These are phyloP conservation scores for Melanotaenia boesemani DNA, from an alignment of 2,797 vertebrate species.

Conservation along the genomic window DNA sequence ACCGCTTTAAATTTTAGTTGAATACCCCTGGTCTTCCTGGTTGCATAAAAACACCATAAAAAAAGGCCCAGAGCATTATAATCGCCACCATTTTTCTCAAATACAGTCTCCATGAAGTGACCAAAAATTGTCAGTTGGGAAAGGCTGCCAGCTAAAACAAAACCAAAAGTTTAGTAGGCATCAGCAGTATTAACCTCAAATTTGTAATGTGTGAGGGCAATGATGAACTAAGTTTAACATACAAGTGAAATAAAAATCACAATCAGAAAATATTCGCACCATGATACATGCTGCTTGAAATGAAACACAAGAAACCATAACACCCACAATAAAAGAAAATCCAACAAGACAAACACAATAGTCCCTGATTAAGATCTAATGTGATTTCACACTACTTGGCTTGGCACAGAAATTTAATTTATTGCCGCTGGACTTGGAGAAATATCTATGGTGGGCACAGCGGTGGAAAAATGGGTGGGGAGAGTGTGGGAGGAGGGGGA, in stretches of 20 bases:
- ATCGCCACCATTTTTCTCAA: no score
- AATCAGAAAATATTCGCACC: background rate
- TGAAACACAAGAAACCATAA: constrained; percentile 39
- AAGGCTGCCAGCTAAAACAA: background rate
- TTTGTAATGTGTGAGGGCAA: background rate
- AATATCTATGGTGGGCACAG: constrained; percentile 58
- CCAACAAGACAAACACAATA: constrained; percentile 67
- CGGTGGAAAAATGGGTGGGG: constrained; percentile 33
- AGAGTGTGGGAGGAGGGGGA: constrained; percentile 15
- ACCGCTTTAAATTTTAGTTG: no score
- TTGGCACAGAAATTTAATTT: constrained; percentile 74
- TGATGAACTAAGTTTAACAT: background rate
- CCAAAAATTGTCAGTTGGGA: background rate
- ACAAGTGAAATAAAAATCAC: background rate
- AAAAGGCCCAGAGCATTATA: no score
- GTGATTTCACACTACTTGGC: constrained; percentile 78
- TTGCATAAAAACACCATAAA: no score
- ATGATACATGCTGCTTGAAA: background rate
- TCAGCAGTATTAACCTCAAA: background rate
- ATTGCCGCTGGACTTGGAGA: constrained; percentile 66
- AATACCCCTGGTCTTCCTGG: no score
- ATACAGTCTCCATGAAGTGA: background rate
- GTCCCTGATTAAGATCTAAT: constrained; percentile 78
- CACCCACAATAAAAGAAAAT: constrained; percentile 33
- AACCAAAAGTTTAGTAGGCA: background rate